Base-by-base conservation (phyloP, 2,888 invertebrate genomes). In the Myathropa florea region DNA sequence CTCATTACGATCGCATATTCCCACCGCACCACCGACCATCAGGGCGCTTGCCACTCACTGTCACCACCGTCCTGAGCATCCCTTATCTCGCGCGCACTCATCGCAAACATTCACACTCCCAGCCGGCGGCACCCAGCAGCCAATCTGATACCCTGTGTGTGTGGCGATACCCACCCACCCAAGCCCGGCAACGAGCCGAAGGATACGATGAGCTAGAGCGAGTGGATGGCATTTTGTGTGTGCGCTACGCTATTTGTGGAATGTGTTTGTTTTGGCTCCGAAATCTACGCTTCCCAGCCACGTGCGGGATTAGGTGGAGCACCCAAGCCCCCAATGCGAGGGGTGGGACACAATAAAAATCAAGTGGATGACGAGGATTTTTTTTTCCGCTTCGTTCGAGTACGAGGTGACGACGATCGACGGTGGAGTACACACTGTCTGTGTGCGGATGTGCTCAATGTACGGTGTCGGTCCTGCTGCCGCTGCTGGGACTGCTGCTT, bases 261-360 rank as follows among this genome's bases (percentile, higher is more conserved):
- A 86, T 86, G 83, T 86, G 86, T 86, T 86, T 86, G 86, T 86
- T 86, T 86, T 86, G 83, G 83, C 83, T 86, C 78, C 86, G 79
- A 86, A 86, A 86, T 86, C 83, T 83, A 86, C 83, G 78, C 83
- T 86, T 83, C 70, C 78, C 86, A 86, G 86, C 86, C 86, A 86
- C 86, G 86, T 86, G 86, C 75, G 83, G 83, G 86, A 86, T 86
- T 86, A 86, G 86, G 86, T 83, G 78, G 71, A 83, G 73, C 73
- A 65, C 82, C 82, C 68, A 68, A 1, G 18, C 3, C 57, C 57
- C 57, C 57, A 23, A n/a, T 65, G 60, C 6, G 18, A 6, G 46
- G 7, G 46, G 18, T 4, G 73, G 70, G 70, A 71, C 71, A 67
- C 73, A 75, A 71, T 76, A 78, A 85, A 82, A 86, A 83, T 83